Percentiles rank a stretch among this genome's conserved stretches.
These are phyloP conservation scores for Caenorhabditis angaria DNA, from an alignment of 2,888 invertebrate genomes.

Conservation along the genomic window DNA sequence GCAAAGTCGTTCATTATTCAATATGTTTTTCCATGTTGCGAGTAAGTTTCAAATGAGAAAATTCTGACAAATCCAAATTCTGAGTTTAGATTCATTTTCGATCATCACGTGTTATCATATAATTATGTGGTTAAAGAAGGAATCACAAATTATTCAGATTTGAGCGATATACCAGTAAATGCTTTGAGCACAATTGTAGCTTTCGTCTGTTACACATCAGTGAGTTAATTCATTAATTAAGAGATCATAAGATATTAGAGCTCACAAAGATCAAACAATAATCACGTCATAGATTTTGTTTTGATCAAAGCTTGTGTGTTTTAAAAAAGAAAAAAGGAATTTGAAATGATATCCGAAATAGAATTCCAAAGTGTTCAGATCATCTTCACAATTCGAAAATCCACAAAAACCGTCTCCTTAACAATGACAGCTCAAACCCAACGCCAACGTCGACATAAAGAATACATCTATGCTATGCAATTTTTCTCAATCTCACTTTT, in stretches of 20 bases:
- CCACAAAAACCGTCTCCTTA: background rate
- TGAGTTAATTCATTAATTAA: too few species aligned
- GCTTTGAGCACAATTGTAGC: background rate
- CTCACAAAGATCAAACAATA: too few species aligned
- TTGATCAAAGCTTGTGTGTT: background rate
- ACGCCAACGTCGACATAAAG: background rate
- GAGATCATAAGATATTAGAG: too few species aligned
- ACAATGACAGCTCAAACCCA: background rate
- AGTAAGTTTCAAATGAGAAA: background rate
- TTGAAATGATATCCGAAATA: background rate
- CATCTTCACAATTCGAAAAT: background rate
- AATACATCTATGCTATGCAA: background rate
- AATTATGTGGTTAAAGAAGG: background rate
- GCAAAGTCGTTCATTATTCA: too few species aligned
- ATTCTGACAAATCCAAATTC: background rate
- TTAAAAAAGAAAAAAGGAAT: background rate
- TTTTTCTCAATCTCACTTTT: background rate
- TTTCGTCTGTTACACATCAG: background rate
- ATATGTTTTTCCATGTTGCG: too few species aligned
- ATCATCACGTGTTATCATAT: background rate
- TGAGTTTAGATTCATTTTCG: background rate
- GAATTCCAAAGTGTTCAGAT: background rate
- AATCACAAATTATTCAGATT: background rate
- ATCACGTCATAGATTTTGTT: too few species aligned
- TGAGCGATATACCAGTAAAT: conserved; percentile 2